Base-by-base conservation (phyloP, 1,140 invertebrate genomes). In the Brachionus paranguensis region DNA sequence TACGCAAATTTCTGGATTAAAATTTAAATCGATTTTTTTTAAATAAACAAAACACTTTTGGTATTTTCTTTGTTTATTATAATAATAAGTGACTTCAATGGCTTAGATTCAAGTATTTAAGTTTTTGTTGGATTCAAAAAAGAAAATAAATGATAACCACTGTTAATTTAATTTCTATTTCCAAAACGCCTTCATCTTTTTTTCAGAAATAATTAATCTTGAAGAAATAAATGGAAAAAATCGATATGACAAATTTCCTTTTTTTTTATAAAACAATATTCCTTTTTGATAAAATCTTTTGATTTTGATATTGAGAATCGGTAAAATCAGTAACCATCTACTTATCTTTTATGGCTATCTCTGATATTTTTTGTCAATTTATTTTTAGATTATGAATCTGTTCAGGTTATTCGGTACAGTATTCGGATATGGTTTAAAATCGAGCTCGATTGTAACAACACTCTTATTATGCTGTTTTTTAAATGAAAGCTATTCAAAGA, bases 341-440 rank as follows among this genome's bases (percentile, higher is more conserved):
- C 11, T 68, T 37, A 33, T 68, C 65, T 68, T 68, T 33, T 12
- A 24, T 24, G 11, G 1, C 10, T 33, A 65, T 68, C n/a, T 68
- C 12, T 33, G 14, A 72, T 43, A 45, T 45, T 72, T 37, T 68
- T 29, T 8, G 24, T 37, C 29, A 29, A 17, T 81, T 81, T 81
- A 64, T 41, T 64, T 60, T 60, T 12, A 81, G 78, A 81, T 64
- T 81, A 81, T 81, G 78, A 81, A 64, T 81, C 78, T 81, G 37
- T 81, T 45, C 37, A 81, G 37, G 20, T 64, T 81, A 41, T 27
- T 24, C 8, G 33, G 78, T 64, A 29, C 60, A 24, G 33, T 64
- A 64, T 72, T 20, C 33, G 33, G 33, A 64, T 8, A 64, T 81
- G 53, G 37, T 64, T 45, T 29, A 27, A 81, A 41, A 64, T 81